These are phyloP conservation scores for Linnaemya vulpina DNA, from an alignment of 2,888 invertebrate genomes.

Conservation along the genomic window DNA sequence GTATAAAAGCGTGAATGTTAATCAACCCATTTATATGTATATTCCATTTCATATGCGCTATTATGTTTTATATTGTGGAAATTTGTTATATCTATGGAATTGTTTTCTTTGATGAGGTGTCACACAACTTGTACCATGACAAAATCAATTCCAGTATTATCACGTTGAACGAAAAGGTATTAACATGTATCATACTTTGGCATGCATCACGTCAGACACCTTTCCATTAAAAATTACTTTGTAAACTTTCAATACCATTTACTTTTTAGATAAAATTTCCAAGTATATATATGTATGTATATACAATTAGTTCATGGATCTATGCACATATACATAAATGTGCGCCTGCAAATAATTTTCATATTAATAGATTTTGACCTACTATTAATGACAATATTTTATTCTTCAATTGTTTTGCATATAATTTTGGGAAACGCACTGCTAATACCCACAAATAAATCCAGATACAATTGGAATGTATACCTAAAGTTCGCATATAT, in stretches of 20 bases:
- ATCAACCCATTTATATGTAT: no score
- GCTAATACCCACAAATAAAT: neutral
- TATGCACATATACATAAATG: neutral
- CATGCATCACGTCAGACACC: constrained; percentile 23
- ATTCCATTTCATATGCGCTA: no score
- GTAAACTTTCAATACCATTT: constrained; percentile 25
- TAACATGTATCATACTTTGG: constrained; percentile 15
- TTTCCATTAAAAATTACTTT: neutral
- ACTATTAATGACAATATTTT: constrained; percentile 13
- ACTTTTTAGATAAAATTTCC: constrained; percentile 44
- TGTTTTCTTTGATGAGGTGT: constrained; percentile 35
- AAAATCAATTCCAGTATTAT: constrained; percentile 35
- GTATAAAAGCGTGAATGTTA: neutral
- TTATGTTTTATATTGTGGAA: no score
- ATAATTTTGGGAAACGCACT: neutral
- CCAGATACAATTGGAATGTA: neutral
- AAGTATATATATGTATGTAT: no score
- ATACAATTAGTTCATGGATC: constrained; percentile 20
- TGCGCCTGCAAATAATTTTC: constrained; percentile 5
- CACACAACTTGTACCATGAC: constrained; percentile 56
- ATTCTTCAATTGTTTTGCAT: constrained; percentile 17
- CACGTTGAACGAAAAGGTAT: constrained; percentile 28
- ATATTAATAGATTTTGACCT: constrained; percentile 54
- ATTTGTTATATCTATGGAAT: neutral
- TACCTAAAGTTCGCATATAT: no score